Base-by-base conservation (phyloP, 2,797 vertebrate genomes). In the Eremophila alpestris region DNA sequence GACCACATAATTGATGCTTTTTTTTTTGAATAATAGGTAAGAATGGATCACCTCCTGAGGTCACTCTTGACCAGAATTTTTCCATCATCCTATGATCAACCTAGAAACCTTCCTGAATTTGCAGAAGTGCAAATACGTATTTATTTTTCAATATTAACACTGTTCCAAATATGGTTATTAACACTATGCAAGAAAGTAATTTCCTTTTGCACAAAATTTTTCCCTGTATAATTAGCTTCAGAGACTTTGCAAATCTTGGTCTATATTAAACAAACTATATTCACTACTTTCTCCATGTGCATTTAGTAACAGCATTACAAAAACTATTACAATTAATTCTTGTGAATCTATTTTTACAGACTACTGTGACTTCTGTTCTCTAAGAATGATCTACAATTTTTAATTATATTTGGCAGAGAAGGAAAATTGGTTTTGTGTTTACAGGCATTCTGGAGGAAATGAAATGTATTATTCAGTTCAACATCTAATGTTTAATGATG, bases 341-440 rank as follows among this genome's bases (percentile, higher is more conserved):
- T 49, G n/a, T 38, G 52, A 77, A 67, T 85, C 68, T 91, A 52
- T 83, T 94, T 93, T 90, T 92, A 52, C 22, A 64, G 88, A 71
- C 29, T 52, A 45, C 26, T 70, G 64, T 68, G 83, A 29, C 70
- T 92, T 88, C 73, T 71, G 36, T 86, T 90, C 48, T 90, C 43
- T 49, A 83, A 81, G 69, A 87, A 85, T 59, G 43, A 65, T 69
- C 87, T 70, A 82, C 75, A 92, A 51, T 83, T 94, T 91, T 89
- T 41, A 94, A 94, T 93, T 87, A 87, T 67, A 63, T 90, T 87
- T 91, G 79, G 26, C 69, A 89, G 59, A 77, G 60, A 59, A 87
- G 52, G 36, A 94, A 93, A 94, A 89, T 85, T 81, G 40, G 30
- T 43, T 95, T 85, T 84, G n/a, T 89, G 83, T 91, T 95, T 89